A percentile compares a stretch with the other conserved stretches of the same genome.
Evolutionary conservation across 1,140 invertebrate species (phyloP).

Genomic region (Eumeta japonica): DNA sequence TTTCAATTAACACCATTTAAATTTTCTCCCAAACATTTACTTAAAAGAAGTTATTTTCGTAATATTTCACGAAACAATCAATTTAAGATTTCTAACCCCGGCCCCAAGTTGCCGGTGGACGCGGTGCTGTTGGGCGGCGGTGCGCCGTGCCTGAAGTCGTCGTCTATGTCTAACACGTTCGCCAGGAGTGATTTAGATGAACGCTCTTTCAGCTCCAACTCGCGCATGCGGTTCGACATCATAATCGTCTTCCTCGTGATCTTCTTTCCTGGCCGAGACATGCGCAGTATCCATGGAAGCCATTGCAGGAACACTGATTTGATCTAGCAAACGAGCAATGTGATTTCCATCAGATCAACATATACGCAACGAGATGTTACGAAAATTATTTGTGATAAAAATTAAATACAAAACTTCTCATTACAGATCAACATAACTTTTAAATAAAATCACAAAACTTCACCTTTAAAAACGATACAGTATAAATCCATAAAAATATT

Average conservation of each 20-base stretch:
- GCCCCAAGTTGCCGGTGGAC: conserved; percentile 54
- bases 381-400: background rate
- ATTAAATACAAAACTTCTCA: background rate
- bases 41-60: background rate
- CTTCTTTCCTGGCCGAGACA: conserved; percentile 92
- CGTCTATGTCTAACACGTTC: conserved; percentile 92
- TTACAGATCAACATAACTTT: background rate
- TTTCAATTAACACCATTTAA: background rate
- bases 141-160: conserved; percentile 77
- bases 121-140: conserved; percentile 57
- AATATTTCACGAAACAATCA: background rate
- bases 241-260: conserved; percentile 88
- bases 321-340: conserved; percentile 77
- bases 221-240: conserved; percentile 84
- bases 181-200: conserved; percentile 91
- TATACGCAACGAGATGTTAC: background rate
- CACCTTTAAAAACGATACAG: too few species aligned
- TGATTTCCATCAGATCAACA: background rate
- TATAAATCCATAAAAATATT: too few species aligned
- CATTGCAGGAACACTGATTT: conserved; percentile 92
- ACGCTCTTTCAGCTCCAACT: conserved; percentile 87
- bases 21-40: background rate
- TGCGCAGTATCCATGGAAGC: conserved; percentile 92
- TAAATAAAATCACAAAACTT: too few species aligned
- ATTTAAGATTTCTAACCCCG: conserved; percentile 37